These are phyloP conservation scores for Dynastes tityus DNA, from an alignment of 2,888 invertebrate genomes.

Conservation along the genomic window DNA sequence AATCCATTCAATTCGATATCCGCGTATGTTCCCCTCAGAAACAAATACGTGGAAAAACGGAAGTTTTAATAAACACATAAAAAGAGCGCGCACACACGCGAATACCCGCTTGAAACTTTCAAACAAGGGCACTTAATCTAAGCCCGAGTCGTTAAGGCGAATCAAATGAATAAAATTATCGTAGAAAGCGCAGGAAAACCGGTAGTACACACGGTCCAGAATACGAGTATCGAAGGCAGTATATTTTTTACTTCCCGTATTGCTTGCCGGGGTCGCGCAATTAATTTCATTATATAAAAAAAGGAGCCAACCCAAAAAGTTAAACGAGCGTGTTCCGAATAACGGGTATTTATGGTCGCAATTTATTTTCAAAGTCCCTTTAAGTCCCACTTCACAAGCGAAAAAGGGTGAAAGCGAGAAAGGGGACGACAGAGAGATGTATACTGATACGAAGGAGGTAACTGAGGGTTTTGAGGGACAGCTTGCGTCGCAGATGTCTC, in stretches of 20 bases:
- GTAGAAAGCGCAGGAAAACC: conserved; percentile 31
- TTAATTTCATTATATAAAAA: conserved; percentile 41
- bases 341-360: conserved; percentile 35
- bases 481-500: conserved; percentile 25
- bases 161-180: conserved; percentile 42
- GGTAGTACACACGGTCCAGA: conserved; percentile 30
- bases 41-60: conserved; percentile 20
- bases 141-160: conserved; percentile 35
- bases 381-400: conserved; percentile 12
- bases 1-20: not conserved
- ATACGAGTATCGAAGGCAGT: conserved; percentile 30
- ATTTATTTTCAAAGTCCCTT: conserved; percentile 28
- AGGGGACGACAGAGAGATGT: not conserved
- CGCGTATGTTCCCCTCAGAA: not conserved
- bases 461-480: conserved; percentile 26
- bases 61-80: conserved; percentile 41
- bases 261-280: conserved; percentile 30
- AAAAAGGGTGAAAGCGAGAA: not conserved
- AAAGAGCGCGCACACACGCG: conserved; percentile 25
- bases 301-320: conserved; percentile 28
- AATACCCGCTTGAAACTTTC: conserved; percentile 31
- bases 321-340: conserved; percentile 37
- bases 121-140: conserved; percentile 39
- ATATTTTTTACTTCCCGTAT: conserved; percentile 31
- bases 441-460: not conserved